Conservation (phyloP, 2,797 vertebrate genomes). For the Cyprinella venusta region DNA sequence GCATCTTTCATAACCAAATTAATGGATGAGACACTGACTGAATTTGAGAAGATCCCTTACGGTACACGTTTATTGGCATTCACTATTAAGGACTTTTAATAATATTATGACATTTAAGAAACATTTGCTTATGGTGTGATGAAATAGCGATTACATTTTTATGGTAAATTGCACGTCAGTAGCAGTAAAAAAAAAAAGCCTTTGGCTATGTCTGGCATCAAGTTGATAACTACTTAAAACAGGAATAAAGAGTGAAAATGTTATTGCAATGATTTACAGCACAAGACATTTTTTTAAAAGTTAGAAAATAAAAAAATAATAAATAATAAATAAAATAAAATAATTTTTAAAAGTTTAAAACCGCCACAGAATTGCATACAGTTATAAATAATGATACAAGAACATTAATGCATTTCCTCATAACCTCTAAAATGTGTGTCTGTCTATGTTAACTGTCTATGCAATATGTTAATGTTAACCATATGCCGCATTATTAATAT, state of each 20-base stretch:
- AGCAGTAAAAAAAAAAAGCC: not conserved
- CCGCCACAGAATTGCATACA: not conserved
- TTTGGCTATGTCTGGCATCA: not conserved
- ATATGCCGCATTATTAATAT: not conserved
- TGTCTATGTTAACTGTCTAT: no score
- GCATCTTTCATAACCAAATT: constrained; percentile 5
- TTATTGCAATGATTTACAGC: not conserved
- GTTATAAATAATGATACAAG: not conserved
- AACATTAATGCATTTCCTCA: not conserved
- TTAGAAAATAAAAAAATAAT: no score
- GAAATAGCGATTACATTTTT: not conserved
- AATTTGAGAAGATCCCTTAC: not conserved
- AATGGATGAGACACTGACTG: constrained; percentile 26
- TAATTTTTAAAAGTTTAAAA: not conserved
- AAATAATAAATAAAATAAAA: no score
- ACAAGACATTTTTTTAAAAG: not conserved
- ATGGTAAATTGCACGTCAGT: not conserved
- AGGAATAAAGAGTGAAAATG: not conserved
- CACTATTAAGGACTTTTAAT: constrained; percentile 1
- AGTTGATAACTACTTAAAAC: not conserved
- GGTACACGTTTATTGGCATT: constrained; percentile 15
- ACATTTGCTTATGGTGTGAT: constrained; percentile 5
- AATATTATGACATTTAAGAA: constrained; percentile 5
- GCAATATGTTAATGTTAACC: not conserved
- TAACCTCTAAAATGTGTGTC: no score